Percentiles rank a stretch among this genome's conserved stretches.
These are phyloP conservation scores for Chamaea fasciata DNA, from an alignment of 2,113 vertebrate species.

Conservation along the genomic window DNA sequence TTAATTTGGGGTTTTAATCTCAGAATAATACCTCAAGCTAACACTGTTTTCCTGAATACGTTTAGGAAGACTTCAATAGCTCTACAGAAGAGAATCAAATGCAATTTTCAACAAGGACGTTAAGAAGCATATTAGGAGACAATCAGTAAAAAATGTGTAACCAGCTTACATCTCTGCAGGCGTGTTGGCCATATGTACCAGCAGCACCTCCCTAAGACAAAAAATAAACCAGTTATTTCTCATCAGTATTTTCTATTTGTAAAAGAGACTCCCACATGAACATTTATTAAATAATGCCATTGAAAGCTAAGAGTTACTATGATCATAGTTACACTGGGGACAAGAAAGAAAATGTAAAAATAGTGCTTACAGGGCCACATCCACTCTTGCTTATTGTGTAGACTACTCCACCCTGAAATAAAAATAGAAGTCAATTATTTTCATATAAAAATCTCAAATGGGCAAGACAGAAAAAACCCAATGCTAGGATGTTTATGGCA, in stretches of 20 bases:
- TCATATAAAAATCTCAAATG: background rate
- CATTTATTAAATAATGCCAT: background rate
- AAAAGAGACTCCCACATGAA: background rate
- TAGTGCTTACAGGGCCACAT: slow-evolving; percentile 52
- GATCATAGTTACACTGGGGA: background rate
- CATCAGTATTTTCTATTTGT: background rate
- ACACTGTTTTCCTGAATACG: background rate
- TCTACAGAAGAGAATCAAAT: background rate
- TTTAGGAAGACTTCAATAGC: background rate
- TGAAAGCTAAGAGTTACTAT: background rate
- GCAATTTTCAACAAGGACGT: background rate
- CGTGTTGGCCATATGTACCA: background rate
- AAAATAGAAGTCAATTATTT: slow-evolving; percentile 7
- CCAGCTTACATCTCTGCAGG: slow-evolving; percentile 48
- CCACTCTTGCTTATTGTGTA: slow-evolving; percentile 45
- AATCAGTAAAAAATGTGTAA: background rate
- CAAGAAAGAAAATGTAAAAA: background rate
- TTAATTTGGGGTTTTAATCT: background rate
- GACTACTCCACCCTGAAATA: slow-evolving; percentile 34
- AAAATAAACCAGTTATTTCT: background rate
- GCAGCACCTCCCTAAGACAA: slow-evolving; percentile 42
- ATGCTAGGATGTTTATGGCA: background rate
- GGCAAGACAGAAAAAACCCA: fast-evolving
- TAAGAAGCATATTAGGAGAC: background rate
- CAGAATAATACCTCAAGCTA: background rate